Percentiles rank a stretch among this genome's conserved stretches.
These are phyloP conservation scores for Mimas tiliae DNA, from an alignment of 2,888 invertebrate genomes.

Conservation along the genomic window DNA sequence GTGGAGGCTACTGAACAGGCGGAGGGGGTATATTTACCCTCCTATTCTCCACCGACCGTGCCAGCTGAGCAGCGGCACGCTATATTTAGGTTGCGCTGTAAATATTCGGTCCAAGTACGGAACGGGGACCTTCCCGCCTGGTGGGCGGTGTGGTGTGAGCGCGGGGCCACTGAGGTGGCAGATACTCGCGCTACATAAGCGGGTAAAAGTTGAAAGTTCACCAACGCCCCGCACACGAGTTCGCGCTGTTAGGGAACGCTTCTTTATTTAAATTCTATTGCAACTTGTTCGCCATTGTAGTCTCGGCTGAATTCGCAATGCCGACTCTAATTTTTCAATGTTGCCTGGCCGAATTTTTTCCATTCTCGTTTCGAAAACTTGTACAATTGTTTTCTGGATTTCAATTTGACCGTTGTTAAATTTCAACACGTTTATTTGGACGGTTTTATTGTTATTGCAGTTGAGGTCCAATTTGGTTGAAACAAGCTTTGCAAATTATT, in stretches of 20 bases:
- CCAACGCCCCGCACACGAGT: slow-evolving; percentile 75
- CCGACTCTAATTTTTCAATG: slow-evolving; percentile 71
- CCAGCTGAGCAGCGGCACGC: slow-evolving; percentile 83
- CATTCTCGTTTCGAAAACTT: slow-evolving; percentile 52
- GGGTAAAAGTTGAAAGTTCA: slow-evolving; percentile 84
- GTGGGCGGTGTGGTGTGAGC: slow-evolving; percentile 42
- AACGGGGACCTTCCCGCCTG: slow-evolving; percentile 52
- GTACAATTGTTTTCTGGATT: slow-evolving; percentile 59
- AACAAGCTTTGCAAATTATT: slow-evolving; percentile 63
- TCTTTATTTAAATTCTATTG: slow-evolving; percentile 85
- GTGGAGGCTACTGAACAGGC: slow-evolving; percentile 48
- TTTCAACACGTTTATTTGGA: slow-evolving; percentile 54
- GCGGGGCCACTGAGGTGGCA: slow-evolving; percentile 50
- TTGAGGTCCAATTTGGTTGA: slow-evolving; percentile 63
- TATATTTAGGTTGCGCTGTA: slow-evolving; percentile 85
- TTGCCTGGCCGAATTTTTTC: slow-evolving; percentile 52
- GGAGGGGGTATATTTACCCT: slow-evolving; percentile 74
- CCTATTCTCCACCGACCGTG: slow-evolving; percentile 63
- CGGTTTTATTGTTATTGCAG: slow-evolving; percentile 62
- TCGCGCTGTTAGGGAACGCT: slow-evolving; percentile 75
- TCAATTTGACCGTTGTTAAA: slow-evolving; percentile 56
- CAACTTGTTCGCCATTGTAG: slow-evolving; percentile 83
- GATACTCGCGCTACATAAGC: slow-evolving; percentile 60
- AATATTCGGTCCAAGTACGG: slow-evolving; percentile 83
- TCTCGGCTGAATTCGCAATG: slow-evolving; percentile 71